These are phyloP conservation scores for Uria aalge DNA, from an alignment of 2,113 vertebrate genomes.

Conservation along the genomic window DNA sequence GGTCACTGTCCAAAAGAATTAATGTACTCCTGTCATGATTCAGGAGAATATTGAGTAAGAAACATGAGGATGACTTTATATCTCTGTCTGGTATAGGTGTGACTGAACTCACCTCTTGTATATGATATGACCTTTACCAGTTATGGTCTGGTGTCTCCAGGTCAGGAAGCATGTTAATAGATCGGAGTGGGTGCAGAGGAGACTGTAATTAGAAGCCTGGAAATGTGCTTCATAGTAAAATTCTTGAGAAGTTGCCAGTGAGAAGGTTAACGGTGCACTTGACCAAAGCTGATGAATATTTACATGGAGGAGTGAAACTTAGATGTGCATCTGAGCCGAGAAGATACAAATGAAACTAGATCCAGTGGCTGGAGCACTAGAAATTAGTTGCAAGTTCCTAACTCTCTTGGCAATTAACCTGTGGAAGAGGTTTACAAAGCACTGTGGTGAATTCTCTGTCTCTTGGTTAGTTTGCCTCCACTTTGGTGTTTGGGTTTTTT, in stretches of 20 bases:
- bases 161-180: neutral
- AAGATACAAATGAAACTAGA: neutral
- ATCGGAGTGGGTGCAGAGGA: neutral
- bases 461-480: neutral
- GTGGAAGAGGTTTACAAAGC: neutral
- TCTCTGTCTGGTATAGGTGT: neutral
- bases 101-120: neutral
- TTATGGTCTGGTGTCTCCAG: neutral
- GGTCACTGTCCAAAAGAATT: neutral
- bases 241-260: neutral
- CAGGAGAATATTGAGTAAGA: neutral
- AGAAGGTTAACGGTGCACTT: neutral
- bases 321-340: neutral
- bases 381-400: neutral
- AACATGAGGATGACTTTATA: neutral
- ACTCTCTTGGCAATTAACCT: neutral
- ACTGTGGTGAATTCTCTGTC: neutral
- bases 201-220: neutral
- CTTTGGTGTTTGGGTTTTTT: neutral
- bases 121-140: neutral
- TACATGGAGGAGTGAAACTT: neutral
- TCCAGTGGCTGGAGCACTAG: neutral
- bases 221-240: neutral
- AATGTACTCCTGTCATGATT: neutral
- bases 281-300: neutral